Evolutionary conservation across 35 echinoderm and acorn worm genomes (phyloP), one percentile per base, ranked within the genome.

Genomic region (Ptychodera flava): DNA sequence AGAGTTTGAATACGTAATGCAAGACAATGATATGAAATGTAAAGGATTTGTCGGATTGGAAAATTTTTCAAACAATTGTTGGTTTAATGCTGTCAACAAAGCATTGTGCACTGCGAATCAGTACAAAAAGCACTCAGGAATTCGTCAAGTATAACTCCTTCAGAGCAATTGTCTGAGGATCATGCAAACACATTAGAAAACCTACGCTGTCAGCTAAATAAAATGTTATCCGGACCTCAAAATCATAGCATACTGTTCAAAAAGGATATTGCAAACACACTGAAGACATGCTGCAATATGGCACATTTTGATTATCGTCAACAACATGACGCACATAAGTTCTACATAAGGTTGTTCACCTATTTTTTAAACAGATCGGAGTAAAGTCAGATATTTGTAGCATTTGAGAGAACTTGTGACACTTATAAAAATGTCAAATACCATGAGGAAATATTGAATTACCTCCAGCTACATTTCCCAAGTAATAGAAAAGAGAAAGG

Each of bases 51-150:
- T 77, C 31, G 15, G 28, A 77, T 77, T 78, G 85, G 85, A 86
- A 78, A 86, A 86, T 86, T 78, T 77, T 30, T 28, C 12, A 16
- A 86, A 86, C 64, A 86, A 86, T 29, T 86, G 85, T 35, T 86
- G 85, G 85, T 86, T 86, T 35, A 86, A 86, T 86, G 31, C 85
- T 1, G 78, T 77, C 30, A 78, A 34, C 28, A 86, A 86, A 76
- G 85, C 77, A 76, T 86, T 31, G 28, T 31, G 35, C 31, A 35
- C 1, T 82, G 80, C 16, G 33, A 16, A 82, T 30, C 80, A 64
- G 45, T 64, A 22, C 6, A 64, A 64, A 64, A 6, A 64, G 45
- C 45, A 12, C 6, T 64, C 22, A 22, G 22, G 6, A 6, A 12
- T 12, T 64, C 45, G 22, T 22, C 6, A 22, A 6, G 22, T 12